Evolutionary conservation across 2,888 invertebrate species (phyloP).

Genomic region (Erebia epiphron): DNA sequence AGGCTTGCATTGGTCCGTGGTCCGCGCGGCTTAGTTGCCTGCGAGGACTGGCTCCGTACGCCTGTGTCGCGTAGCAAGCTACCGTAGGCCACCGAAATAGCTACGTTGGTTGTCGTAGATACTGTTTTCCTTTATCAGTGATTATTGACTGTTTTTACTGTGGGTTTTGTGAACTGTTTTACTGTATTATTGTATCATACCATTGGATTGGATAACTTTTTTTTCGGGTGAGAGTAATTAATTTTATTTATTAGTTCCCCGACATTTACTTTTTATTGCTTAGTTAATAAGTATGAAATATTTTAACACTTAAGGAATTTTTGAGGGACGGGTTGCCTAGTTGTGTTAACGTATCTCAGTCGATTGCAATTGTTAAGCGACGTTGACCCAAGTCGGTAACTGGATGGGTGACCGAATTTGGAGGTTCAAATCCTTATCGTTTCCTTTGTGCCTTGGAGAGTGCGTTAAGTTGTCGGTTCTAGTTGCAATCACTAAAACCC

Average conservation of each 20-base stretch:
- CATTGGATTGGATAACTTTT: slow-evolving; percentile 36
- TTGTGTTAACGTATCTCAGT: too few species aligned
- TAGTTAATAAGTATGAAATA: too few species aligned
- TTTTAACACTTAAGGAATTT: too few species aligned
- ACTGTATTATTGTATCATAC: slow-evolving; percentile 21
- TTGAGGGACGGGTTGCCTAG: too few species aligned
- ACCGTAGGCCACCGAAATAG: slow-evolving; percentile 37
- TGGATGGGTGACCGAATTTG: too few species aligned
- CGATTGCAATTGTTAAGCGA: too few species aligned
- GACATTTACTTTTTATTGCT: too few species aligned
- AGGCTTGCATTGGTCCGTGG: slow-evolving; percentile 49
- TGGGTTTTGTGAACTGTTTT: slow-evolving; percentile 34
- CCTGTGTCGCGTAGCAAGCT: slow-evolving; percentile 43
- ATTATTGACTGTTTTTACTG: slow-evolving; percentile 29
- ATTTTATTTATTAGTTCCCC: not conserved
- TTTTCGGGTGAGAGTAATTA: slow-evolving; percentile 26
- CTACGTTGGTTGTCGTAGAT: slow-evolving; percentile 22
- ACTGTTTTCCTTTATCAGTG: slow-evolving; percentile 21
- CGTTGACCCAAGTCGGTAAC: too few species aligned
- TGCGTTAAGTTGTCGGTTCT: too few species aligned
- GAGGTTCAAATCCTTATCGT: too few species aligned
- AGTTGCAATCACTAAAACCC: too few species aligned
- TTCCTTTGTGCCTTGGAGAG: too few species aligned
- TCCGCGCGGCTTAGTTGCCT: slow-evolving; percentile 57
- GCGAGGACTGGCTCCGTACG: slow-evolving; percentile 53